Evolutionary conservation across 2,797 vertebrate genomes (phyloP).

Genomic region (Knipowitschia caucasica): DNA sequence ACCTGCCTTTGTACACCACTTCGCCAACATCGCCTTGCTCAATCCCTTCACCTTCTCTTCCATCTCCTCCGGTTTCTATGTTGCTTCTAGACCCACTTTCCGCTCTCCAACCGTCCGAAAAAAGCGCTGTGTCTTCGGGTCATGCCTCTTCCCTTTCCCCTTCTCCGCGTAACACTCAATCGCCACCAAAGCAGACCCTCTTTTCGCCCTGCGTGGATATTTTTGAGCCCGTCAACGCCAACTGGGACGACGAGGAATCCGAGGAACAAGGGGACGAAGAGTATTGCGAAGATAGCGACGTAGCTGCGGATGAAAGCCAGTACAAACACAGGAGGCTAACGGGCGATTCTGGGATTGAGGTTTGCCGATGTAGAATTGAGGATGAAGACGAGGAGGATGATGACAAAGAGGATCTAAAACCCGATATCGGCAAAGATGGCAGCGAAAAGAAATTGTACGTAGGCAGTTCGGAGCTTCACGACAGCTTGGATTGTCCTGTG

Average conservation of each 20-base stretch:
- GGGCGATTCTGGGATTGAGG: slow-evolving; percentile 90
- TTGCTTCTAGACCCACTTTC: slow-evolving; percentile 56
- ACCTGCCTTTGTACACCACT: slow-evolving; percentile 5
- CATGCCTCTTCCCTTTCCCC: slow-evolving; percentile 58
- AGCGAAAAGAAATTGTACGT: slow-evolving; percentile 29
- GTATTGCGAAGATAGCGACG: slow-evolving; percentile 69
- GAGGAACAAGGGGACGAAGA: slow-evolving; percentile 32
- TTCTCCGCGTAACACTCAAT: slow-evolving; percentile 63
- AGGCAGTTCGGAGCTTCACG: slow-evolving; percentile 60
- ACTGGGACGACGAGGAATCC: slow-evolving; percentile 51
- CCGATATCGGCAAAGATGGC: slow-evolving; percentile 18
- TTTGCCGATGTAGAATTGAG: slow-evolving; percentile 80
- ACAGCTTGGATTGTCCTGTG: slow-evolving; percentile 73
- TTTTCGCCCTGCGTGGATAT: slow-evolving; percentile 80
- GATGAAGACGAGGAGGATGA: slow-evolving; percentile 71
- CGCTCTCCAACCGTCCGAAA: slow-evolving; percentile 43
- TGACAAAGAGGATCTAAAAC: slow-evolving; percentile 59
- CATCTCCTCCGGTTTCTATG: slow-evolving; percentile 14
- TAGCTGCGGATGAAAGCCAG: slow-evolving; percentile 77
- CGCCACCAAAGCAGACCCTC: slow-evolving; percentile 70
- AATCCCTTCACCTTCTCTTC: slow-evolving; percentile 16
- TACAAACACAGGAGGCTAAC: slow-evolving; percentile 84
- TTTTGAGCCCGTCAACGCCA: slow-evolving; percentile 65
- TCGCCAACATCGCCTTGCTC: slow-evolving; percentile 36
- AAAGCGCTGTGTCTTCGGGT: slow-evolving; percentile 47